Evolutionary conservation across 2,888 invertebrate species (phyloP), one percentile per base, ranked within the genome.

Genomic region (Danaus chrysippus): DNA sequence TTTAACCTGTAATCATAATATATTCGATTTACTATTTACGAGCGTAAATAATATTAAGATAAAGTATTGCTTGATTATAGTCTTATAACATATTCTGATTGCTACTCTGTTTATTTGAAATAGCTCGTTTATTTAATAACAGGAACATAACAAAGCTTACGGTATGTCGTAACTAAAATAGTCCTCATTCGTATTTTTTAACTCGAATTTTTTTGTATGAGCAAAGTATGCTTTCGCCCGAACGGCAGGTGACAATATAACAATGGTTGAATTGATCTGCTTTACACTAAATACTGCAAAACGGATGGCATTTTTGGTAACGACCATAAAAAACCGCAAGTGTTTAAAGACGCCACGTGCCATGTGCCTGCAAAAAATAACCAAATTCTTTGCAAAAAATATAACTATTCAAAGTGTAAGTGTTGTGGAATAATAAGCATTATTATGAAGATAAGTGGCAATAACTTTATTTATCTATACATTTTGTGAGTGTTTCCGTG

Each of bases 261-360:
- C 83, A 85, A 83, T 78, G 78, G 74, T 74, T 76, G 77, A 80
- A 86, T 82, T 84, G 83, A 84, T 82, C 77, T 77, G 74, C 75
- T 78, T 81, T 81, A 83, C 83, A 80, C 77, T 76, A 79, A 78
- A 82, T 75, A 74, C 74, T 72, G 71, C 73, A 77, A 78, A 78
- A 77, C 73, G 72, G 76, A 71, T 79, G 75, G 76, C 76, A 71
- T 73, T 83, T 87, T 86, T 72, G 80, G 81, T 76, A 82, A 89
- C 87, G 87, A 75, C 87, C 84, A 66, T 71, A 83, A 79, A 79
- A 82, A 88, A 86, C 88, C 87, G 78, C 87, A 72, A 73, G 71
- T 74, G 76, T 83, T 81, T 77, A 82, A 76, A 78, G 76, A 76
- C 82, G 86, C 82, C 87, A 79, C 84, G 79, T 82, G 84, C 81